Evolutionary conservation across 2,888 invertebrate species (phyloP).

Genomic region (Acanthacorydalis orientalis): DNA sequence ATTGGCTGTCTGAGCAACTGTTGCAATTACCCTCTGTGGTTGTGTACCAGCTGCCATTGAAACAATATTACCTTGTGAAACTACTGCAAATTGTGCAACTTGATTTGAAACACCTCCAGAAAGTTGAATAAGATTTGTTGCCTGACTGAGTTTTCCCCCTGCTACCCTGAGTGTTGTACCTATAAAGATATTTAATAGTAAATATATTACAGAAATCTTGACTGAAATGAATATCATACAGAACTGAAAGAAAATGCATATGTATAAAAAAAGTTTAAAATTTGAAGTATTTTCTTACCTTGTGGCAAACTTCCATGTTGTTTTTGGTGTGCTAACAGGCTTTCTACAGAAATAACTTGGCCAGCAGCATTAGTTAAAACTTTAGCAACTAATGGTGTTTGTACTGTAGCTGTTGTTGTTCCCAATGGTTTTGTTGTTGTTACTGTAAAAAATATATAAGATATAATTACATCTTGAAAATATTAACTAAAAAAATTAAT

Average conservation of each 20-base stretch:
- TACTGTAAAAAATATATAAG: conserved; percentile 10
- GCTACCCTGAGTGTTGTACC: conserved; percentile 29
- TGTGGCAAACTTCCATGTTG: conserved; percentile 28
- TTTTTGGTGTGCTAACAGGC: conserved; percentile 35
- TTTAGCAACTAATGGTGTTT: conserved; percentile 50
- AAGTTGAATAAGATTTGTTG: conserved; percentile 31
- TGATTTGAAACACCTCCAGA: conserved; percentile 24
- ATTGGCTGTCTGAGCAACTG: conserved; percentile 14
- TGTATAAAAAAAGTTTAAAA: neutral
- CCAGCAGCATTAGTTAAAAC: conserved; percentile 51
- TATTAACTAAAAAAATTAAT: neutral
- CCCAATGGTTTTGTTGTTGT: conserved; percentile 26
- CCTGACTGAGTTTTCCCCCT: conserved; percentile 26
- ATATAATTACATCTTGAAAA: conserved; percentile 1
- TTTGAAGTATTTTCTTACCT: conserved; percentile 23
- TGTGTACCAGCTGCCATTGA: conserved; percentile 17
- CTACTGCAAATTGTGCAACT: conserved; percentile 30
- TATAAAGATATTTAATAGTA: no score
- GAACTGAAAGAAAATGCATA: conserved; percentile 15
- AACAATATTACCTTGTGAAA: conserved; percentile 30
- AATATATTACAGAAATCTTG: no score
- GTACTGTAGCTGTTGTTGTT: conserved; percentile 23
- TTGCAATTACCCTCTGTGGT: conserved; percentile 15
- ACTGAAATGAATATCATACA: conserved; percentile 16
- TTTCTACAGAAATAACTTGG: conserved; percentile 41